Evolutionary conservation across 1,140 invertebrate species (phyloP).

Genomic region (Brachionus calyciflorus): DNA sequence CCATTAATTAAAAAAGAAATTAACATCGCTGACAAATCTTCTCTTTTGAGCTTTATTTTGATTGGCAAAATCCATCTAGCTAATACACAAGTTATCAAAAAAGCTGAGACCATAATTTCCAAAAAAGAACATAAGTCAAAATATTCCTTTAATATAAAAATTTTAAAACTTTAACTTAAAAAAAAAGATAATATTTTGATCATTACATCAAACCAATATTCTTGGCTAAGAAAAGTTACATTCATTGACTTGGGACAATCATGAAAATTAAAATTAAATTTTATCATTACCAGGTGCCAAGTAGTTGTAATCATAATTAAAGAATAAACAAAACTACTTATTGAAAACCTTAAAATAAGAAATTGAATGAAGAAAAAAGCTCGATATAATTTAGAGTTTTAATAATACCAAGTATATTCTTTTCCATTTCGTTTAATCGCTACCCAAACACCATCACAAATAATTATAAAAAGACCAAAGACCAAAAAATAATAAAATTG

Average conservation of each 20-base stretch:
- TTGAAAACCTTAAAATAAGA: constrained; percentile 10
- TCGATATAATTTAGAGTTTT: neutral
- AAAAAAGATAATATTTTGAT: neutral
- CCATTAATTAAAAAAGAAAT: constrained; percentile 33
- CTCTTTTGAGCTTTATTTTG: neutral
- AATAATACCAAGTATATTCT: constrained; percentile 28
- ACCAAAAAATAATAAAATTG: neutral
- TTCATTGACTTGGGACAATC: constrained; percentile 14
- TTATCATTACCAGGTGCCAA: constrained; percentile 15
- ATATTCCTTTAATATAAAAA: neutral
- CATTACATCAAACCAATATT: constrained; percentile 17
- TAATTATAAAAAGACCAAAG: constrained; percentile 18
- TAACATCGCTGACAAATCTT: constrained; percentile 29
- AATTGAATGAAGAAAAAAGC: neutral
- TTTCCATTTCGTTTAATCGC: neutral
- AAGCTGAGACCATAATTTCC: constrained; percentile 26
- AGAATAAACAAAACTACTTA: constrained; percentile 29
- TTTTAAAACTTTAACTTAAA: neutral
- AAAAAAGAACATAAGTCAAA: constrained; percentile 8
- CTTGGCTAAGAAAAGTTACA: neutral
- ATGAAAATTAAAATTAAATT: constrained; percentile 16
- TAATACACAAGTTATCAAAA: constrained; percentile 39
- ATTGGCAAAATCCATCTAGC: constrained; percentile 33
- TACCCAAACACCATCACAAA: constrained; percentile 1
- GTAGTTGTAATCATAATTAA: constrained; percentile 32